Evolutionary conservation across 2,797 vertebrate genomes (phyloP).

Genomic region (Odontamblyopus lacepedii): DNA sequence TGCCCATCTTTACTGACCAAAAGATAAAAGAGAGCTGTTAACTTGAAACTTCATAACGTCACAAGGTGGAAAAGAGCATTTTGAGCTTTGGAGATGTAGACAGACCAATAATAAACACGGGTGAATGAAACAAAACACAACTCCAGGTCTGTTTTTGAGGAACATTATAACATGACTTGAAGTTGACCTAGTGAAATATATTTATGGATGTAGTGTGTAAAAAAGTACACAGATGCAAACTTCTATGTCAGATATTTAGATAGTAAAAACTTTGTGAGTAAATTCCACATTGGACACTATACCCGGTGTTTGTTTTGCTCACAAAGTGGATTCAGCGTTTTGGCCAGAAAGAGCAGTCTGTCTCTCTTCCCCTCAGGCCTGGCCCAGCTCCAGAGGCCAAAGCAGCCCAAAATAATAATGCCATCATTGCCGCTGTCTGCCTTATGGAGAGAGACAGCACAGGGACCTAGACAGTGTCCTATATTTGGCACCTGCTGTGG

Average conservation of each 20-base stretch:
- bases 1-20: no score
- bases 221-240: no score
- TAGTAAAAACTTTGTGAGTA: not conserved
- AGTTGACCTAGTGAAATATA: no score
- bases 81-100: no score
- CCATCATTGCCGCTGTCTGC: conserved; percentile 25
- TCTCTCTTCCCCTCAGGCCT: conserved; percentile 13
- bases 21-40: no score
- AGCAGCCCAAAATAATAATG: conserved; percentile 18
- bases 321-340: not conserved
- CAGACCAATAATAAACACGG: no score
- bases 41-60: no score
- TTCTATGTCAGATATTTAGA: not conserved
- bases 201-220: no score
- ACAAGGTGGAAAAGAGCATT: no score
- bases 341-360: conserved; percentile 12
- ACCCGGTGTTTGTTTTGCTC: not conserved
- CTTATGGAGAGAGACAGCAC: conserved; percentile 12
- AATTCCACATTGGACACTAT: not conserved
- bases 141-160: no score
- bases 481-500: not conserved
- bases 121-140: no score
- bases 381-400: conserved; percentile 23
- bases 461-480: not conserved
- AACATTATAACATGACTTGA: no score